Conservation (phyloP, 1,140 invertebrate genomes). For the Zaprionus nigranus region DNA sequence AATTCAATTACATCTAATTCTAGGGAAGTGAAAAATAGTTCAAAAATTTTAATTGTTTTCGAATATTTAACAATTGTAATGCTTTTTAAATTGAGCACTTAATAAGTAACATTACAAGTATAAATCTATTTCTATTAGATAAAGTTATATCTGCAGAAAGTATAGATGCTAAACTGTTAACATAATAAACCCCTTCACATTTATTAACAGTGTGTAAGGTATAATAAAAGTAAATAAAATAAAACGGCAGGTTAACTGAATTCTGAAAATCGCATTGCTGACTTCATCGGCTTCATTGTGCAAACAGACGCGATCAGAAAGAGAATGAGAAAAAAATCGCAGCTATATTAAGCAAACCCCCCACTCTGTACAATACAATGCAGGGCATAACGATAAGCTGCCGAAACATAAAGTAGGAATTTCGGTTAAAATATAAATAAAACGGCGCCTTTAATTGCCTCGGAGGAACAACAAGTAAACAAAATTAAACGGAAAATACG, state of each 20-base stretch:
- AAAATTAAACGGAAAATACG: slow-evolving; percentile 42
- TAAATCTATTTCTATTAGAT: too few species aligned
- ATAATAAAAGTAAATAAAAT: slow-evolving; percentile 8
- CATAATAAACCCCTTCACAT: background rate
- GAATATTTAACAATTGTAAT: too few species aligned
- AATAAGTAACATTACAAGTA: too few species aligned
- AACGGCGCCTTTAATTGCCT: background rate
- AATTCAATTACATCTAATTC: too few species aligned
- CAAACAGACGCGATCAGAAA: slow-evolving; percentile 11
- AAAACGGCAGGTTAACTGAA: slow-evolving; percentile 10
- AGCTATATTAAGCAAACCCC: background rate
- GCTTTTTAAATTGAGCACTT: too few species aligned
- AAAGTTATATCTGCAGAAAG: too few species aligned
- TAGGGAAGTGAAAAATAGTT: too few species aligned
- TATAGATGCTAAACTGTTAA: too few species aligned
- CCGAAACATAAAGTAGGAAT: background rate
- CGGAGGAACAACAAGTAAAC: slow-evolving; percentile 10
- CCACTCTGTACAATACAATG: background rate
- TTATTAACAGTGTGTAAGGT: background rate
- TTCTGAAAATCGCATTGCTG: slow-evolving; percentile 10
- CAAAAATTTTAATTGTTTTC: too few species aligned
- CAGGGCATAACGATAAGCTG: background rate
- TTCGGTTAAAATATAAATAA: slow-evolving; percentile 13
- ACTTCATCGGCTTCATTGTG: slow-evolving; percentile 20
- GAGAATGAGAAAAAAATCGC: background rate